A percentile compares a stretch with the other conserved stretches of the same genome.
Conservation (phyloP, 2,888 invertebrate species). For the Cephalotes varians region DNA sequence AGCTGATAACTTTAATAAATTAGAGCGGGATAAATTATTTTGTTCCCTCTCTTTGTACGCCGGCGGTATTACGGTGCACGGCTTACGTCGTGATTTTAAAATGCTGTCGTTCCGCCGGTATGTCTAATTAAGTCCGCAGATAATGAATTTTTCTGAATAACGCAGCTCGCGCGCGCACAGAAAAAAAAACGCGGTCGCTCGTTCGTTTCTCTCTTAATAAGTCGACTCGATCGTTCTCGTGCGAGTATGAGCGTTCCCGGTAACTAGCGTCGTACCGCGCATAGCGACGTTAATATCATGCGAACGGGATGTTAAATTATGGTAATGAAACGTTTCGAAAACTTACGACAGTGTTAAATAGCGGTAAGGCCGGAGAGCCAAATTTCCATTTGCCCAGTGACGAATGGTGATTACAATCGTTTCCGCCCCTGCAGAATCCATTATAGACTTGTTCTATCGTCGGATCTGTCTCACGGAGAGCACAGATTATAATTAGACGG, state of each 20-base stretch:
- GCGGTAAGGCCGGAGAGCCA: slow-evolving; percentile 67
- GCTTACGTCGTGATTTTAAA: slow-evolving; percentile 56
- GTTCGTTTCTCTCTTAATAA: slow-evolving; percentile 65
- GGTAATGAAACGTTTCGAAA: slow-evolving; percentile 75
- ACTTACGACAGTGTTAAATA: slow-evolving; percentile 73
- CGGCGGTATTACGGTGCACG: slow-evolving; percentile 46
- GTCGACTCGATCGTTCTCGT: slow-evolving; percentile 62
- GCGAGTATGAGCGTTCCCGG: slow-evolving; percentile 50
- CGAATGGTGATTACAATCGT: slow-evolving; percentile 76
- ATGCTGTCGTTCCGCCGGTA: slow-evolving; percentile 48
- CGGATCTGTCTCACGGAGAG: slow-evolving; percentile 50
- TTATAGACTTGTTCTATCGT: slow-evolving; percentile 64
- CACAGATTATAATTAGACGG: slow-evolving; percentile 66
- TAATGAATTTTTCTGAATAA: slow-evolving; percentile 57
- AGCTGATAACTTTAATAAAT: slow-evolving; percentile 48
- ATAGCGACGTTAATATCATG: slow-evolving; percentile 66
- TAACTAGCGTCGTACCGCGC: slow-evolving; percentile 64
- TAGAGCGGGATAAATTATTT: slow-evolving; percentile 38
- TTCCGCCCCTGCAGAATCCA: slow-evolving; percentile 62
- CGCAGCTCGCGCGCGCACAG: slow-evolving; percentile 5
- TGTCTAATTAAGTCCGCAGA: slow-evolving; percentile 56
- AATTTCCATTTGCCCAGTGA: slow-evolving; percentile 74
- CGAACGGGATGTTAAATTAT: slow-evolving; percentile 77
- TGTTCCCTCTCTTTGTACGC: slow-evolving; percentile 27
- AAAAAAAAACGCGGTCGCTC: slow-evolving; percentile 17